Evolutionary conservation across 2,797 vertebrate genomes (phyloP).

Genomic region (Coracias cyanogaster): DNA sequence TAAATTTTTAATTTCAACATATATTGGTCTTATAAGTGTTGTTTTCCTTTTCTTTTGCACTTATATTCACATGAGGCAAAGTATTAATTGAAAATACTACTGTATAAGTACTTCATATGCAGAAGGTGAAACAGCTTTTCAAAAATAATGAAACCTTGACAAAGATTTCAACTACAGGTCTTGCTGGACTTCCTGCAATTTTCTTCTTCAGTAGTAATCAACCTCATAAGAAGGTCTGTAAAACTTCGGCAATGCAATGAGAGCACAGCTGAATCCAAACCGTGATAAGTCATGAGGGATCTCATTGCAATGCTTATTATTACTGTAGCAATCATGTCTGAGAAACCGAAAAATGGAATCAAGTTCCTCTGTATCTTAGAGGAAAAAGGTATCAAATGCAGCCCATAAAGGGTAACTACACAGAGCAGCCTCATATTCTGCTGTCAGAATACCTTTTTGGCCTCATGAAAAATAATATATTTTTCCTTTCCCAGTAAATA

Average conservation of each 20-base stretch:
- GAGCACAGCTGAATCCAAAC: slow-evolving; percentile 2
- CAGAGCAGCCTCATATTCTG: background rate
- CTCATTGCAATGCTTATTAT: background rate
- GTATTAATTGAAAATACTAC: background rate
- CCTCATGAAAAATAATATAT: background rate
- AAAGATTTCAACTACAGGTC: background rate
- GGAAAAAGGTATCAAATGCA: background rate
- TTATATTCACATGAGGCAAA: background rate
- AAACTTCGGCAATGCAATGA: slow-evolving; percentile 8
- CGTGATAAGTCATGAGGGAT: background rate
- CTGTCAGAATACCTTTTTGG: background rate
- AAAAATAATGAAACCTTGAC: background rate
- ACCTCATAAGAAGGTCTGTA: background rate
- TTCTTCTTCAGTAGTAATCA: background rate
- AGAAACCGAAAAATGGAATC: slow-evolving; percentile 40
- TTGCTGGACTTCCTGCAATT: background rate
- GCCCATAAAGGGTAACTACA: background rate
- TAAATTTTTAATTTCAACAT: background rate
- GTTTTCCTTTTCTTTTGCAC: background rate
- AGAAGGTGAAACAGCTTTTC: background rate
- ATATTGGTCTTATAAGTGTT: background rate
- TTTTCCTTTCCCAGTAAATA: background rate
- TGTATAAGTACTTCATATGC: background rate
- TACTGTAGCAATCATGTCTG: background rate
- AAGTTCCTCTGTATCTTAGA: background rate